Base-by-base conservation (phyloP, 53 echinoderm and acorn worm genomes). In the Patiria pectinifera region DNA sequence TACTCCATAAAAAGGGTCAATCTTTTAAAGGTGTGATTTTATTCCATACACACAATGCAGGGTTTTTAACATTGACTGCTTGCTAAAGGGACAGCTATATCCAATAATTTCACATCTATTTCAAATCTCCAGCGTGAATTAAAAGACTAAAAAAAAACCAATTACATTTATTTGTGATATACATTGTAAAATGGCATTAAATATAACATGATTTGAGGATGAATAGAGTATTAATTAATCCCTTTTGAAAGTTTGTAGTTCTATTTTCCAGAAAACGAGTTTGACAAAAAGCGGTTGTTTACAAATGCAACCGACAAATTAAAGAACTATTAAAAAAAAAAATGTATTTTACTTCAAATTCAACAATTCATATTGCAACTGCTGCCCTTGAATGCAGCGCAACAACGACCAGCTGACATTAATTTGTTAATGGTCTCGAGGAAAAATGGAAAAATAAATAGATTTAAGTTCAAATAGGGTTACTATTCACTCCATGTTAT, bases 31-130 rank as follows among this genome's bases (percentile, higher is more conserved):
- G 75, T 86, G 86, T 75, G 75, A 59, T 76, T 35, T 87, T 87
- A 74, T 76, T 58, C 49, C 77, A 59, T 87, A 78, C 87, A 87
- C 75, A 76, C 87, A 87, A 87, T 61, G 87, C 87, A 77, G 87
- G 44, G 53, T 60, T 3, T 79, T 3, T 44, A 87, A 76, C 87
- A 87, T 87, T 78, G 60, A 71, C 46, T 87, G 87, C 87, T 60
- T 21, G 87, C 59, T 58, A 49, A 35, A 35, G 59, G 5, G 58
- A 12, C 12, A 15, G 11, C 79, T 45, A 78, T 25, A 15, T 78
- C 9, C 79, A 78, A 3, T 78, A 78, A 44, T 78, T 78, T 46
- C 16, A 78, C 16, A 44, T 46, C 46, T 15, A 78, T 78, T 45
- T 78, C 47, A 78, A 78, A 78, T 78, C 46, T 45, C 35, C 53